Evolutionary conservation across 2,113 vertebrate genomes (phyloP), one percentile per base, ranked within the genome.

Genomic region (Alethe castanea): DNA sequence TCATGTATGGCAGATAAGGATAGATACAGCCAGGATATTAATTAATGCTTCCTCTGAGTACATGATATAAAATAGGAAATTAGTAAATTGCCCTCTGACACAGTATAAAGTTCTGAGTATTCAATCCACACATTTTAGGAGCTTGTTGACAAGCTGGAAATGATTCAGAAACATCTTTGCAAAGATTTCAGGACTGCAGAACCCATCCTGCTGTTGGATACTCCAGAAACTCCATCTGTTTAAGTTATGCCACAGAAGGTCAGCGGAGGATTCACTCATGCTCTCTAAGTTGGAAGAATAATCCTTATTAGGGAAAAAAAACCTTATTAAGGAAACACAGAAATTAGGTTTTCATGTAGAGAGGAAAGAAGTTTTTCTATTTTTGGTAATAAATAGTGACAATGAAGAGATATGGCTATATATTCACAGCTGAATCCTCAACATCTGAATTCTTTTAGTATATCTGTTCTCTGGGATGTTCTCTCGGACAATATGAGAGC

Each of bases 1-100:
- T 17, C 1, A 0, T 50, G 10, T 29, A 26, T 35, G 53, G 45
- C 40, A 86, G 82, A 93, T 59, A 47, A 85, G 76, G 79, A 53
- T 15, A 93, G 42, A 86, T 22, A 61, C 11, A 54, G 35, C 33
- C 50, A 86, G 64, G n/a, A 54, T 77, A 65, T 38, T 73, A 38
- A 64, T 92, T 82, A 65, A 66, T 81, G 56, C 52, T 94, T 81
- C 48, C 69, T 79, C 31, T 38, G 61, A 88, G 86, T 85, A 70
- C 26, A 61, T 35, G 77, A 65, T 23, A 84, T 19, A 50, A 83
- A 83, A 33, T 42, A 78, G 48, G 40, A 94, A 94, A 88, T 71
- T 6, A 90, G 67, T 88, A 70, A 88, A 82, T 86, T 83, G 62
- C 59, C 42, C 74, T 74, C 67, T 95, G 85, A 96, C 81, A 94